Conservation (phyloP, 2,888 invertebrate genomes). For the Watsonalla cultraria region DNA sequence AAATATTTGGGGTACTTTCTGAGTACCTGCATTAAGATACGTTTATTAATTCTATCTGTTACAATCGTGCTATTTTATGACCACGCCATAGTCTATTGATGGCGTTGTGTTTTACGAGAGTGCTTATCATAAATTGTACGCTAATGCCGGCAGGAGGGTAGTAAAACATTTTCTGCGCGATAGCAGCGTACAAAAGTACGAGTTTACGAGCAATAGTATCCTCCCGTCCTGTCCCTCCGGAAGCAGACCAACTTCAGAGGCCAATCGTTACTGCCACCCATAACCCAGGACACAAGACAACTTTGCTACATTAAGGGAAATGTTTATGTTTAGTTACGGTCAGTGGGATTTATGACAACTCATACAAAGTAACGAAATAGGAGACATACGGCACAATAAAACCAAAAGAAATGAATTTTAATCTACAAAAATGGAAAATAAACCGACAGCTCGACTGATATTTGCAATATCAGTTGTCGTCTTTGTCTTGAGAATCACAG, state of each 20-base stretch:
- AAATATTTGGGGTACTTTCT: constrained; percentile 12
- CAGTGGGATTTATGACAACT: too few relatives aligned
- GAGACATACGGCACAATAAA: too few relatives aligned
- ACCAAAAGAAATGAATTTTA: too few relatives aligned
- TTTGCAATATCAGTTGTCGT: too few relatives aligned
- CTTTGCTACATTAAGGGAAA: too few relatives aligned
- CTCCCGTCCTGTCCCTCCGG: constrained; percentile 13
- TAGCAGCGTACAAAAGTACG: constrained; percentile 21
- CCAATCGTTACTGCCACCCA: constrained; percentile 6
- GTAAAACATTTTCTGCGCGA: constrained; percentile 30
- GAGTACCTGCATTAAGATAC: constrained; percentile 14
- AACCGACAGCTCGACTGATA: too few relatives aligned
- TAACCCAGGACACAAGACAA: too few relatives aligned
- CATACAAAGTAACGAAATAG: too few relatives aligned
- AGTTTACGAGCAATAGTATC: constrained; percentile 26
- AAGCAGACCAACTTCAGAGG: constrained; percentile 13
- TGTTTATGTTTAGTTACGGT: too few relatives aligned
- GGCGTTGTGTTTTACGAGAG: constrained; percentile 22
- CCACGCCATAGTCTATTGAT: constrained; percentile 26
- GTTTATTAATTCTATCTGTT: constrained; percentile 26
- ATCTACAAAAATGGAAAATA: too few relatives aligned
- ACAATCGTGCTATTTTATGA: constrained; percentile 20
- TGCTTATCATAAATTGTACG: constrained; percentile 39
- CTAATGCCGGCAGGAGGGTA: constrained; percentile 25
- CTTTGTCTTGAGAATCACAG: too few relatives aligned